Evolutionary conservation across 2,888 invertebrate species (phyloP), one percentile per base, ranked within the genome.

Genomic region (Congeria kusceri): DNA sequence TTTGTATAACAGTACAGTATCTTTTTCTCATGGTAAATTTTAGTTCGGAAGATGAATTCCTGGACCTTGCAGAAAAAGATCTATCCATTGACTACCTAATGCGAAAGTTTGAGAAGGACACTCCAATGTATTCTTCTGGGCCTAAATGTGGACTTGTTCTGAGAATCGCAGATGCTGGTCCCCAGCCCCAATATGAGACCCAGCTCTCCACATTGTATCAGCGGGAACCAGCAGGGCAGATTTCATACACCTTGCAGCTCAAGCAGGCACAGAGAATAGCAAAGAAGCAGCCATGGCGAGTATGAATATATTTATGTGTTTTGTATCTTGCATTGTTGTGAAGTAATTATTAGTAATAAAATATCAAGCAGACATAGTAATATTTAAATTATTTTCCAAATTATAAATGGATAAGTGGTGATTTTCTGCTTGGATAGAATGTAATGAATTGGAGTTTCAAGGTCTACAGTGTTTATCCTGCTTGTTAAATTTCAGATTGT

Each of bases 271-370:
- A 86, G 11, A 75, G 66, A 18, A 74, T 78, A n/a, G 61, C 49
- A 25, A 83, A 85, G 61, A 71, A 59, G 2, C 56, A 76, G 67
- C 73, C 80, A 44, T 86, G 84, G 82, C 82, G 82, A 76, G 88
- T 88, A 66, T 53, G 53, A 5, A 9, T 9, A 53, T 9, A 3
- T 39, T 39, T 39, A 39, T 39, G 39, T 39, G 39, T 39, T 39
- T 39, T 39, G 39, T 39, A 1, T 39, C 39, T 39, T 39, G 39
- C 15, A 1, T 39, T 7, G 15, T 39, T 39, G 39, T 13, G 15
- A 39, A 13, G 39, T 3, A 39, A 7, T 13, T 13, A 39, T 39
- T 5, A 39, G 3, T 39, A 7, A 11, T 39, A 15, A 25, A 56
- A n/a, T 58, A 18, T 58, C 18, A 39, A 39, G 39, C 15, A n/a